These are phyloP conservation scores for Oxyteleia sp. DNA, from an alignment of 2,888 invertebrate species.

Conservation along the genomic window DNA sequence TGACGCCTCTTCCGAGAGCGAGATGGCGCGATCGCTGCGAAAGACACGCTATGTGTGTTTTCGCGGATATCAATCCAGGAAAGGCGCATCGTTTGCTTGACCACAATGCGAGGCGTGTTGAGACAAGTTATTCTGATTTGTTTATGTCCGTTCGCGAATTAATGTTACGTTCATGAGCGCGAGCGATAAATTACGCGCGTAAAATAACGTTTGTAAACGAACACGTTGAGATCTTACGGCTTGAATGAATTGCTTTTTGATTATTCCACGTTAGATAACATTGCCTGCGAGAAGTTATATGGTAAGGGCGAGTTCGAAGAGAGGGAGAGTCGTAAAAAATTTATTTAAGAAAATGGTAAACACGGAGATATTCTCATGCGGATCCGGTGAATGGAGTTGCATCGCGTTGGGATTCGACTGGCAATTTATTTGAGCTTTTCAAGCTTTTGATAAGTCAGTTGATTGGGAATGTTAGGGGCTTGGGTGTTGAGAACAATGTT, in stretches of 20 bases:
- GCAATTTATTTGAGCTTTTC: too few species aligned
- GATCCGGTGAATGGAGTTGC: too few species aligned
- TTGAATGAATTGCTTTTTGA: constrained; percentile 5
- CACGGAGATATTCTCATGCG: too few species aligned
- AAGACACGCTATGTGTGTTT: constrained; percentile 55
- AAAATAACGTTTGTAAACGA: background rate
- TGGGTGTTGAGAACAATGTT: too few species aligned
- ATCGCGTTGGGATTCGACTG: too few species aligned
- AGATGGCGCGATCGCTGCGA: constrained; percentile 34
- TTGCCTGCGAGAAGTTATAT: background rate
- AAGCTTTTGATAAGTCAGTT: too few species aligned
- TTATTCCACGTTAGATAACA: background rate
- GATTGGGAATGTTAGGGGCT: too few species aligned
- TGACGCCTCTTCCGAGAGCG: constrained; percentile 54
- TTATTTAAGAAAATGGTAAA: too few species aligned
- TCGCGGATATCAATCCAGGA: constrained; percentile 55
- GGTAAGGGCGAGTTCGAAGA: background rate
- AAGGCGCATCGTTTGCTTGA: constrained; percentile 1
- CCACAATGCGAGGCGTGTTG: constrained; percentile 10
- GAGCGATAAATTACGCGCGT: background rate
- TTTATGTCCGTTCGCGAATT: constrained; percentile 12
- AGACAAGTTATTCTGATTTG: constrained; percentile 28
- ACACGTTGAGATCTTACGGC: constrained; percentile 9
- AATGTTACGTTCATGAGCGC: background rate
- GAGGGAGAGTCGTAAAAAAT: too few species aligned